Evolutionary conservation across 2,888 invertebrate genomes (phyloP), one percentile per base, ranked within the genome.

Genomic region (Lissocephala sabroskyi): DNA sequence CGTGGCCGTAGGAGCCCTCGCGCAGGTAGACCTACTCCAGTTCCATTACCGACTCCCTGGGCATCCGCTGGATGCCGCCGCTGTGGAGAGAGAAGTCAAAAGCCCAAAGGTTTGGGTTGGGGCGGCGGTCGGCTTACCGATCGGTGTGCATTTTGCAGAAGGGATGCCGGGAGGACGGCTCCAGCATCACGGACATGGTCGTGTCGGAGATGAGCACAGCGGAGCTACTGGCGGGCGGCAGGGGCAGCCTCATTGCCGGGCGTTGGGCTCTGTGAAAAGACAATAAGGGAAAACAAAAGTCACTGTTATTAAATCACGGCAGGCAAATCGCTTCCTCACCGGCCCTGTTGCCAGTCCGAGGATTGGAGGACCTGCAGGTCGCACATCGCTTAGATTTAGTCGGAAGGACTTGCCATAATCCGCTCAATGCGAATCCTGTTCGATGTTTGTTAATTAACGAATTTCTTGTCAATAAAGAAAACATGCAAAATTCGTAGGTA

Each of bases 161-260:
- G 3, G 89, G 89, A 59, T 86, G 86, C 1, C 85, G 84, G 1
- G 88, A 87, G 3, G 87, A 88, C 2, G 90, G 78, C 70, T 89
- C 89, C 37, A 90, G 87, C 89, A 90, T 89, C 52, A 86, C 87
- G 2, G 89, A 86, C 89, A 89, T 89, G 29, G 86, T 86, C 61
- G 86, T 85, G 62, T 90, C 89, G 1, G 89, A 87, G 46, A 90
- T 88, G 33, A 88, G 83, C 3, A 90, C 88, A 7, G 87, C 84
- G 29, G 85, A 84, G 10, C 81, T 63, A 9, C 32, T 26, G 26
- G 57, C 51, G 29, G 55, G 49, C 40, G 55, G 45, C 43, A 52
- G 43, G 26, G 53, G 16, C 37, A 56, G 41, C 14, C 66, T 49
- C 9, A 74, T n/a, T n/a, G n/a, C n/a, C n/a, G n/a, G n/a, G n/a